Base-by-base conservation (phyloP, 37 sponge, comb jelly and placozoan species). In the Aplysina aerophoba region DNA sequence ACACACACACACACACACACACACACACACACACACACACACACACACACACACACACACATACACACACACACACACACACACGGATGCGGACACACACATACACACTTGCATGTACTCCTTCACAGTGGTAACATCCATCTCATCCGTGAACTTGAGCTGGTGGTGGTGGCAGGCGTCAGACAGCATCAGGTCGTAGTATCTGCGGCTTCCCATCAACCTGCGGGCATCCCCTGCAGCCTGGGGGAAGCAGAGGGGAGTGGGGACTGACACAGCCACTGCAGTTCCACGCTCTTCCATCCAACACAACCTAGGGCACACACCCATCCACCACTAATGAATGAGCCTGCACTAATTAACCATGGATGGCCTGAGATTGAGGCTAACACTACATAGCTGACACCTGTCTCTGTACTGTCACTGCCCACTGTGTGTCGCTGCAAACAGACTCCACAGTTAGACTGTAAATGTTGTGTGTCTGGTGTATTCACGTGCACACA, bases 171-270 rank as follows among this genome's bases (percentile, higher is more conserved):
- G 92, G 67, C 91, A 92, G 22, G 96, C 88, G 44, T 98, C 99
- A 11, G 35, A 50, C 0, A 96, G 39, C 90, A 98, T 71, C 68
- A 94, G 96, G 28, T 96, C 95, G 74, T 81, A 96, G 83, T 87
- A 94, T 41, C 28, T 80, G 16, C 99, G 50, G 61, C 92, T 87
- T 0, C 99, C 97, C 99, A 98, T 98, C 87, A 86, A 73, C 58
- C 85, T 80, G 27, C 91, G 60, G n/a, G 99, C 95, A 84, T 98
- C 99, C 31, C 58, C 73, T 19, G 99, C 93, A 56, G 99, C 99
- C 93, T 96, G 55, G 1, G 28, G 39, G 67, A 78, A 24, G 53
- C 13, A 73, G 33, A 31, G 12, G 71, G 28, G 17, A 69, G 71
- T 11, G 50, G 50, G 50, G 50, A 44, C n/a, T n/a, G n/a, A n/a